A percentile compares a stretch with the other conserved stretches of the same genome.
These are phyloP conservation scores for Onychomys arenicola DNA, from an alignment of 2,797 vertebrate species.

Conservation along the genomic window DNA sequence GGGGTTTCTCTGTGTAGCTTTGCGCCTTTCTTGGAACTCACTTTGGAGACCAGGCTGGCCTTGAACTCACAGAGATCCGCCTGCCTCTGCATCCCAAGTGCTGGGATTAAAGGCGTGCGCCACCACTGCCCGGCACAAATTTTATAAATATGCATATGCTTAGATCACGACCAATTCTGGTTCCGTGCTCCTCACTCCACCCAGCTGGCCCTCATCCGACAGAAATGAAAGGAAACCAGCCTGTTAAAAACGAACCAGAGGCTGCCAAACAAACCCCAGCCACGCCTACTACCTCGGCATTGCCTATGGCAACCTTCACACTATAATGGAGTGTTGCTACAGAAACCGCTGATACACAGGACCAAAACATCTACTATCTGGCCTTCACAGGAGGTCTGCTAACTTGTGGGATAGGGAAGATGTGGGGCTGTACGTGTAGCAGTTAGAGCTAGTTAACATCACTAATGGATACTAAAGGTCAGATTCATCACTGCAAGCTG, in stretches of 20 bases:
- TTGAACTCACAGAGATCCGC: too few relatives aligned
- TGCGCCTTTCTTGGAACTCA: too few relatives aligned
- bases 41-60: too few relatives aligned
- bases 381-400: neutral
- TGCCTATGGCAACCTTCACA: neutral
- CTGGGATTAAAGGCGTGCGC: too few relatives aligned
- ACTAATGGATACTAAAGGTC: constrained; percentile 7
- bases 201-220: neutral
- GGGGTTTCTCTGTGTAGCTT: too few relatives aligned
- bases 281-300: neutral
- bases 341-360: constrained; percentile 7
- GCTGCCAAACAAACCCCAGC: neutral
- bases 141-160: neutral
- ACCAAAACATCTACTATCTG: constrained; percentile 33
- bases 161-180: neutral
- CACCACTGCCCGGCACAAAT: too few relatives aligned
- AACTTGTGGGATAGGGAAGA: neutral
- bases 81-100: too few relatives aligned
- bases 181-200: neutral
- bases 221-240: constrained; percentile 29
- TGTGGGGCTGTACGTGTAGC: neutral
- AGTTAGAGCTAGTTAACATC: constrained; percentile 49
- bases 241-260: neutral
- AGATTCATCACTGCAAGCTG: constrained; percentile 28
- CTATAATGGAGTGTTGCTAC: neutral